Evolutionary conservation across 2,888 invertebrate genomes (phyloP), one percentile per base, ranked within the genome.

Genomic region (Eristalis intricaria): DNA sequence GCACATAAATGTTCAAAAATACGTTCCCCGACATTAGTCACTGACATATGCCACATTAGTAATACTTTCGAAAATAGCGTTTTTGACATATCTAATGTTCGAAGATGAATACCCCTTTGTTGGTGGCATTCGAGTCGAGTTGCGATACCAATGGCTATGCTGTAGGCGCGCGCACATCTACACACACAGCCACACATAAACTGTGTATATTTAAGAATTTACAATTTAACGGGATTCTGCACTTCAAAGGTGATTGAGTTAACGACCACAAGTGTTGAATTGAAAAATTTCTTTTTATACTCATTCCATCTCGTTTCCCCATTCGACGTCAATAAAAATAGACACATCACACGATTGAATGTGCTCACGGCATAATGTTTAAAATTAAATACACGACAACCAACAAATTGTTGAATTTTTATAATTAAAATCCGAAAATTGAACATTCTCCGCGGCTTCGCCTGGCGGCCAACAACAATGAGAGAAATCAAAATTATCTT

Each of bases 51-150:
- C 74, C 75, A 43, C 82, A 73, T 82, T 82, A 78, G 82, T 73
- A 76, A 84, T 75, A 29, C 73, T 64, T 84, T 87, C 84, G 79
- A 84, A 87, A 87, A 87, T 87, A 87, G 76, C 76, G 69, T 87
- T 87, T 87, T 76, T 73, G 83, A 87, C 79, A 87, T 80, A 50
- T 70, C 29, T 32, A 64, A 76, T 65, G 70, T 63, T 5, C 29
- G 60, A 61, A 69, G 66, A 83, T 76, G 73, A 75, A 79, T 68
- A 13, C 63, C 29, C 15, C 22, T 38, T 10, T 60, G 76, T 11
- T 60, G 75, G 8, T 84, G 79, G 76, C 79, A 84, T 73, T 76
- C 79, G 60, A 76, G 60, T 76, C 79, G 60, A 76, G 60, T 73
- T 56, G 73, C 50, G 71, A 73, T 63, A 75, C 64, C 64, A 69